Evolutionary conservation across 2,888 invertebrate species (phyloP).

Genomic region (Dinocampus coccinellae): DNA sequence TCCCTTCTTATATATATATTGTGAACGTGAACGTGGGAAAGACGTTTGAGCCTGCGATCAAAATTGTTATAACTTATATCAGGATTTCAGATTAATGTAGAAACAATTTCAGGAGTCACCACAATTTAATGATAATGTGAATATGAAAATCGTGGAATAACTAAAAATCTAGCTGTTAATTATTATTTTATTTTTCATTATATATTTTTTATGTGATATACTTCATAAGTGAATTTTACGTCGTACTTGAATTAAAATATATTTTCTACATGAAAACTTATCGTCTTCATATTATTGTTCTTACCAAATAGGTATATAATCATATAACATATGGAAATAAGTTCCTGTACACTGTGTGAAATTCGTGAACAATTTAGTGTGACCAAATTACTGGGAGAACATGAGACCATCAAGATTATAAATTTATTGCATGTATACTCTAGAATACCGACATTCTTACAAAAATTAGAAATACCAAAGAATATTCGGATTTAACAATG

Average conservation of each 20-base stretch:
- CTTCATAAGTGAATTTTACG: no score
- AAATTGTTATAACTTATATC: conserved; percentile 57
- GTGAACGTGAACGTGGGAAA: conserved; percentile 58
- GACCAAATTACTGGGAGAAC: conserved; percentile 48
- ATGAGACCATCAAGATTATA: conserved; percentile 37
- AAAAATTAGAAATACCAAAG: no score
- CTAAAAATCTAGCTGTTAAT: no score
- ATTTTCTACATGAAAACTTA: no score
- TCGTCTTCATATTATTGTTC: no score
- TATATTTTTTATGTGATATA: no score
- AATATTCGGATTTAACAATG: no score
- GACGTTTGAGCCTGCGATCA: conserved; percentile 58
- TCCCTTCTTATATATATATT: conserved; percentile 30
- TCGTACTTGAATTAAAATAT: no score
- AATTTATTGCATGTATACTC: conserved; percentile 14
- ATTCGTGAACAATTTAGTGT: conserved; percentile 49
- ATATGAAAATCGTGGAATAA: neutral
- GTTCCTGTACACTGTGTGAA: conserved; percentile 31
- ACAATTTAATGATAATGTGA: conserved; percentile 4
- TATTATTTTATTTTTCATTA: no score
- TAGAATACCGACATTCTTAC: no score
- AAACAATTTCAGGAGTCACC: conserved; percentile 33
- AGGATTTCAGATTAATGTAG: conserved; percentile 55
- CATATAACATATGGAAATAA: no score
- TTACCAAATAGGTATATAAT: no score